A percentile compares a stretch with the other conserved stretches of the same genome.
These are phyloP conservation scores for Tetragnatha versicolor DNA, from an alignment of 1,140 invertebrate genomes.

Conservation along the genomic window DNA sequence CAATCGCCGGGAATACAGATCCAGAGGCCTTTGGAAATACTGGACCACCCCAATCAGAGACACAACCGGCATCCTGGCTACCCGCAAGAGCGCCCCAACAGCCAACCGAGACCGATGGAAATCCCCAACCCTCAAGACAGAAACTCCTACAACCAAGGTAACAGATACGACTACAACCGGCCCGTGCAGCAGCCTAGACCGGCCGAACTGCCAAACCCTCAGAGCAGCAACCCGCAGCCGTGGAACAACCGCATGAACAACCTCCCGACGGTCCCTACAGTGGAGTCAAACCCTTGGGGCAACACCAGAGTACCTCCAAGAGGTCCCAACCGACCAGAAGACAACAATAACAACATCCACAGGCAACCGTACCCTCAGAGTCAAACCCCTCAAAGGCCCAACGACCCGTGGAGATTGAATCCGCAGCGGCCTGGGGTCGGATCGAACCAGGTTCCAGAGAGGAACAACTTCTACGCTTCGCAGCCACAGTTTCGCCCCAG, in stretches of 20 bases:
- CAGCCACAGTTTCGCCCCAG: conserved; percentile 39
- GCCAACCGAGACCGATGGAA: conserved; percentile 34
- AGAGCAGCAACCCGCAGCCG: background rate
- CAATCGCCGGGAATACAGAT: conserved; percentile 21
- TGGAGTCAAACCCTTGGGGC: conserved; percentile 5
- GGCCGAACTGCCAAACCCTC: conserved; percentile 12
- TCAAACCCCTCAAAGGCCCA: background rate
- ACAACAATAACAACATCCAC: background rate
- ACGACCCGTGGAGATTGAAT: background rate
- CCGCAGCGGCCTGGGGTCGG: background rate
- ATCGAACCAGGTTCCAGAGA: conserved; percentile 7
- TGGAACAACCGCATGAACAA: conserved; percentile 29
- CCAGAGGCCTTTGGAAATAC: conserved; percentile 38
- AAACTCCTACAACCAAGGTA: background rate
- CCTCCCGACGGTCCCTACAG: background rate
- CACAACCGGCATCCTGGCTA: conserved; percentile 27
- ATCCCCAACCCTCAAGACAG: conserved; percentile 14
- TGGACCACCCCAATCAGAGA: conserved; percentile 32
- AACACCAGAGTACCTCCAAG: conserved; percentile 9
- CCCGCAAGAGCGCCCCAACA: background rate
- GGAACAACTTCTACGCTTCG: conserved; percentile 30
- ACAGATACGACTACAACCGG: conserved; percentile 36
- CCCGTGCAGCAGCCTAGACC: background rate
- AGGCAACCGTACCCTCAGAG: conserved; percentile 29
- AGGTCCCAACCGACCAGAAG: conserved; percentile 6